Evolutionary conservation across 2,888 invertebrate species (phyloP), one percentile per base, ranked within the genome.

Genomic region (Meloe dianella): DNA sequence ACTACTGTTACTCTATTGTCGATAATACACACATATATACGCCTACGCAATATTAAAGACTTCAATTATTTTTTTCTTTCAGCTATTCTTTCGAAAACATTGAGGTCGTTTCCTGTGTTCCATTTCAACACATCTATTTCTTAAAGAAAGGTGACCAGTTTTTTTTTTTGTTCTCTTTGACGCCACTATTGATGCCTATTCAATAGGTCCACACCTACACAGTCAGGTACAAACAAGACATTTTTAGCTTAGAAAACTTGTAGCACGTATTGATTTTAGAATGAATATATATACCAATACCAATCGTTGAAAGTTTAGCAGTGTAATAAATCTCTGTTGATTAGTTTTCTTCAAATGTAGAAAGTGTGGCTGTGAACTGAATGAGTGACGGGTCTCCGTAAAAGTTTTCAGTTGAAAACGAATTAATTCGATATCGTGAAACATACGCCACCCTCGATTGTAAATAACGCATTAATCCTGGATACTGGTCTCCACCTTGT

Each of bases 401-500:
- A 63, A 74, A 74, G 71, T 74, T 74, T 72, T 69, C 70, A 71
- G 70, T 74, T 72, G 76, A 73, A 75, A 78, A 77, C 76, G 76
- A 75, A 77, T 76, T 77, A 76, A 76, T 76, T 73, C 71, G 73
- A 74, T 75, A 77, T 77, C 77, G 73, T 70, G 71, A 75, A 77
- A 78, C 74, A 74, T 79, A 77, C 72, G 61, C 57, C 74, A 74
- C 76, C 77, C 51, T 51, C 51, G 51, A 51, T 51, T 75, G 78
- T 77, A 77, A 79, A 79, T 79, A 78, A 78, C 74, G 75, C 77
- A 78, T 77, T 79, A 78, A 78, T 79, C 77, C 77, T 72, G 66
- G 51, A 71, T 71, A 71, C 69, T 73, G 68, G 71, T 74, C 74
- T 71, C 51, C 73, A 75, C 76, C 78, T 78, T 78, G 78, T 77